phyloP scores from a whole-genome alignment of 2,797 vertebrate species.

The Onychomys torridus region DNA sequence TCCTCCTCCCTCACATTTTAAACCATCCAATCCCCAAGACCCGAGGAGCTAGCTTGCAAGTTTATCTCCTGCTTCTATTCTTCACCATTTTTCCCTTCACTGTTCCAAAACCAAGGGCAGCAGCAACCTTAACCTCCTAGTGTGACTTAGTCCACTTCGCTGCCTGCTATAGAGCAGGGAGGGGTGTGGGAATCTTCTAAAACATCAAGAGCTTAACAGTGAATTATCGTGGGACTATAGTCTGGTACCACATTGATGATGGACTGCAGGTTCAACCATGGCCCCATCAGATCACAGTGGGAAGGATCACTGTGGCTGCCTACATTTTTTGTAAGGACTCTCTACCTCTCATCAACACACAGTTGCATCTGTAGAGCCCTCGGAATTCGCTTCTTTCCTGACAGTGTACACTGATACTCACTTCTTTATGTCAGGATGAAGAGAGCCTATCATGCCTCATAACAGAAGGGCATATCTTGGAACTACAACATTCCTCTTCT shows the following conservation, averaged over 20 bases:
- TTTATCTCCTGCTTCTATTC: neutral
- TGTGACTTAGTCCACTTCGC: neutral
- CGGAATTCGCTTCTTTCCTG: neutral
- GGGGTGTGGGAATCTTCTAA: neutral
- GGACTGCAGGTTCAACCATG: too few relatives aligned
- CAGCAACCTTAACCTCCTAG: neutral
- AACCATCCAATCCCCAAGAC: neutral
- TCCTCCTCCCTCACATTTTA: neutral
- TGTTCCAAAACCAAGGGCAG: neutral
- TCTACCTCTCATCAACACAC: neutral
- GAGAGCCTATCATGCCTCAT: neutral
- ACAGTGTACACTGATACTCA: neutral
- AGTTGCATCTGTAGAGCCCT: neutral
- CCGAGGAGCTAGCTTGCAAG: neutral
- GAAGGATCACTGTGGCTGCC: fast-evolving
- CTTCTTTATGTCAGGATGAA: neutral
- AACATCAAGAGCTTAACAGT: neutral
- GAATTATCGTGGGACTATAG: neutral
- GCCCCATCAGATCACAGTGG: neutral
- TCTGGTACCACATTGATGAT: too few relatives aligned
- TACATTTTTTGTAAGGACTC: neutral
- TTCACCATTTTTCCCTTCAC: neutral
- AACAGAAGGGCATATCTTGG: neutral
- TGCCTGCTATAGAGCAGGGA: neutral
- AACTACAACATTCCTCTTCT: neutral